Conservation (phyloP, 2,797 vertebrate species). For the Echiichthys vipera region DNA sequence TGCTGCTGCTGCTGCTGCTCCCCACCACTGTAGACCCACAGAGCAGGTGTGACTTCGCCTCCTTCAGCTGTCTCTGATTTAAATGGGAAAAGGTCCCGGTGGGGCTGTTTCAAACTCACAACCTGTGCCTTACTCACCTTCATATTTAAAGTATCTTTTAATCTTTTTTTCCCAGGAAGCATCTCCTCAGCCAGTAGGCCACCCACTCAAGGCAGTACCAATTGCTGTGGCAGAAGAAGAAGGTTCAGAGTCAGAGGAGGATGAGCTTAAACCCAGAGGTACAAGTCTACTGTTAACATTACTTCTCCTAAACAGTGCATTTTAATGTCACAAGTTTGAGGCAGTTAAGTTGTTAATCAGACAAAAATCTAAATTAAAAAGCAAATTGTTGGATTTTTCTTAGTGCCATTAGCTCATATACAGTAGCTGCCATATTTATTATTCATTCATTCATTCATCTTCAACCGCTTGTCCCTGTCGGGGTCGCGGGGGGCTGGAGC, state of each 20-base stretch:
- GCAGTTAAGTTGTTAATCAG: background rate
- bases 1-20: no score
- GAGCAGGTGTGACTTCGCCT: constrained; percentile 83
- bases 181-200: constrained; percentile 73
- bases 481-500: no score
- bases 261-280: constrained; percentile 98
- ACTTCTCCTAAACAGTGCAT: background rate
- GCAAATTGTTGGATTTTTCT: no score
- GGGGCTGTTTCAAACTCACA: background rate
- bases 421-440: constrained; percentile 7
- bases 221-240: constrained; percentile 97
- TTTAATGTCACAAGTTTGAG: background rate
- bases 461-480: no score
- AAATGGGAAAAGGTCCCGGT: background rate
- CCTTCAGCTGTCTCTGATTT: background rate
- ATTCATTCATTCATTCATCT: no score
- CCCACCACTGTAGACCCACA: constrained; percentile 78
- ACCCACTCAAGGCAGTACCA: constrained; percentile 92
- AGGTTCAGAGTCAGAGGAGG: constrained; percentile 96
- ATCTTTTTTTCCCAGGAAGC: constrained; percentile 82
- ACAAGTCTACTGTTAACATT: constrained; percentile 12
- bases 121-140: background rate
- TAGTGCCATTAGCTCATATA: no score
- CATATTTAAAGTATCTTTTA: constrained; percentile 8
- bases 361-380: no score